Base-by-base conservation (phyloP, 2,888 invertebrate genomes). In the Tigriopus californicus region DNA sequence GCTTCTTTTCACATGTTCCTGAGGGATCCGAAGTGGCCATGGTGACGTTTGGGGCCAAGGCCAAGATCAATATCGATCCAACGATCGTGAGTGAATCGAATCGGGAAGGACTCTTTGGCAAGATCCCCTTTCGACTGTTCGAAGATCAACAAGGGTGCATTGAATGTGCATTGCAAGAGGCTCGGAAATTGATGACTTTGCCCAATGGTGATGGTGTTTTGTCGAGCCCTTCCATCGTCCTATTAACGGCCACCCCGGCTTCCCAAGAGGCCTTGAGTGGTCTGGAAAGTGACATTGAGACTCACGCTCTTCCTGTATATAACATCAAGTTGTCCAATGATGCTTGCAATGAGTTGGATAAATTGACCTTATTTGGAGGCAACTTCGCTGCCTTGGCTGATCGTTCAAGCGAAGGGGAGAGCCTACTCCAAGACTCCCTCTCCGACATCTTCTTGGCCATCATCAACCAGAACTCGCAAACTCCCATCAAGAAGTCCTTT, bases 71-170 rank as follows among this genome's bases (percentile, higher is more conserved):
- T n/a, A 18, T 56, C n/a, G 18, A 25, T 15, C 56, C 56, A 15
- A 56, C 56, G 12, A 12, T 46, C 15, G 18, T 56, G 5, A 56
- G 20, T n/a, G 20, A 13, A 13, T 25, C 33, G 20, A 56, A 56
- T 22, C 15, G 56, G 20, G 56, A 56, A 15, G 56, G 56, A n/a
- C 33, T 56, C n/a, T 46, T 44, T 56, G 56, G 56, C 11, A 13
- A 44, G 22, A 44, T 56, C n/a, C 56, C 56, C 8, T 18, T 24
- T 15, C 49, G 46, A 24, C 44, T 40, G 4, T n/a, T 44, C n/a
- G 56, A 56, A 24, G 46, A 44, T n/a, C 33, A 56, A 44, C 15
- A 25, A n/a, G 44, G 44, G 15, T 58, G 58, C 41, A n/a, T 58
- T n/a, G 20, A 46, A 12, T 58, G 58, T 49, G 58, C 22, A 15